Percentiles rank a stretch among this genome's conserved stretches.
phyloP scores from a whole-genome alignment of 2,113 vertebrate species.

The Cettia cetti region DNA sequence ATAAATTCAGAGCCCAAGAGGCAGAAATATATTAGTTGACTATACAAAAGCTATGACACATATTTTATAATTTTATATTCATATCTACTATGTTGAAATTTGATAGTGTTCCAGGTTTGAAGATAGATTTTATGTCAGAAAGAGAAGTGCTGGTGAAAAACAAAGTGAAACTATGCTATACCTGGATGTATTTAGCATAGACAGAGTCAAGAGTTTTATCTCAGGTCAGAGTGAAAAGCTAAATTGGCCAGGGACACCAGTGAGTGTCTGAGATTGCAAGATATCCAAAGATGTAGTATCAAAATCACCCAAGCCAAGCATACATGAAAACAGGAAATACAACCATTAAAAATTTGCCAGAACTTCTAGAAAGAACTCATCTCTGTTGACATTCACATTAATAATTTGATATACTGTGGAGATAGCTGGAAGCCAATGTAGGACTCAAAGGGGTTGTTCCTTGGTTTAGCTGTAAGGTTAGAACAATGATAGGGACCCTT shows the following conservation, averaged over 20 bases:
- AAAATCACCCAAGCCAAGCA: neutral
- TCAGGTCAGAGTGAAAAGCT: neutral
- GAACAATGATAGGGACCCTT: neutral
- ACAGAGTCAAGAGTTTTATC: neutral
- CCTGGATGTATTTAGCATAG: neutral
- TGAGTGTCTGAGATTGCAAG: neutral
- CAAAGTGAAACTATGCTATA: neutral
- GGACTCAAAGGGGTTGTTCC: neutral
- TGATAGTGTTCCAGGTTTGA: neutral
- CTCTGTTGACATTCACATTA: neutral
- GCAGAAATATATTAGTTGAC: neutral
- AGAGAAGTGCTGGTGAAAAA: neutral
- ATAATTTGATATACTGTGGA: neutral
- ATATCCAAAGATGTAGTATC: neutral
- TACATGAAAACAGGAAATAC: neutral
- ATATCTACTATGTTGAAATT: neutral
- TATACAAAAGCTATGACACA: neutral
- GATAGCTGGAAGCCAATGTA: neutral
- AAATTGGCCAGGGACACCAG: neutral
- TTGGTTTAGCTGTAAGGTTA: neutral
- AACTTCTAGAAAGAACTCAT: neutral
- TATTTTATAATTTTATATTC: neutral
- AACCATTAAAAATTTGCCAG: neutral
- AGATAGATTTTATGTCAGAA: neutral
- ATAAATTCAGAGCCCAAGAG: neutral